Base-by-base conservation (phyloP, 1,140 invertebrate genomes). In the Paramacrobiotus metropolitanus region DNA sequence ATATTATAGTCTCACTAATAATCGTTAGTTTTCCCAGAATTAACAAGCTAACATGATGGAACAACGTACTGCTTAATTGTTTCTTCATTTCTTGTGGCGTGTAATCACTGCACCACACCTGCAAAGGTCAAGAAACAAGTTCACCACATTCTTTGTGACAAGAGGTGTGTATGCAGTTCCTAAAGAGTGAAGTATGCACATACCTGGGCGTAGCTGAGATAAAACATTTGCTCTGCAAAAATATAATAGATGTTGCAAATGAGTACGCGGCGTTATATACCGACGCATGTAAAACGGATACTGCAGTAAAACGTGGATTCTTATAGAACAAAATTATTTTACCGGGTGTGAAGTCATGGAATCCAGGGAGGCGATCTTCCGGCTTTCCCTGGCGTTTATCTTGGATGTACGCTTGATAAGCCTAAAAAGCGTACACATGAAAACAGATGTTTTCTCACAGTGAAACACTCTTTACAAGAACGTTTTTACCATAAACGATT, bases 401-500 rank as follows among this genome's bases (percentile, higher is more conserved):
- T 28, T 24, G 15, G 4, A 9, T 15, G 24, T 55, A 55, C 48
- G 9, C 24, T 4, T 28, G 15, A 55, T 55, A 55, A 24, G 15
- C 48, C 48, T 55, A 55, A 55, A 40, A 9, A 40, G 34, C 9
- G n/a, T n/a, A 40, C 34, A 9, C 9, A 40, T n/a, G 34, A 40
- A 40, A 40, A 9, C n/a, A n/a, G n/a, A 9, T n/a, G n/a, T n/a
- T 40, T 9, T 40, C 34, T 40, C 9, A 40, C 34, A n/a, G 34
- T 40, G 34, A 40, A 40, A 9, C 9, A 40, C 9, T n/a, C 9
- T 40, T 40, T n/a, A n/a, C n/a, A 40, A 40, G 34, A 40, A 9
- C 34, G 34, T 9, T 55, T 68, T 61, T 0, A 87, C 85, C 30
- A 80, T 77, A 69, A 89, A 91, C 0, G 88, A 84, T 65, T 87